Base-by-base conservation (phyloP, 2,888 invertebrate genomes). In the Ophonus ardosiacus region DNA sequence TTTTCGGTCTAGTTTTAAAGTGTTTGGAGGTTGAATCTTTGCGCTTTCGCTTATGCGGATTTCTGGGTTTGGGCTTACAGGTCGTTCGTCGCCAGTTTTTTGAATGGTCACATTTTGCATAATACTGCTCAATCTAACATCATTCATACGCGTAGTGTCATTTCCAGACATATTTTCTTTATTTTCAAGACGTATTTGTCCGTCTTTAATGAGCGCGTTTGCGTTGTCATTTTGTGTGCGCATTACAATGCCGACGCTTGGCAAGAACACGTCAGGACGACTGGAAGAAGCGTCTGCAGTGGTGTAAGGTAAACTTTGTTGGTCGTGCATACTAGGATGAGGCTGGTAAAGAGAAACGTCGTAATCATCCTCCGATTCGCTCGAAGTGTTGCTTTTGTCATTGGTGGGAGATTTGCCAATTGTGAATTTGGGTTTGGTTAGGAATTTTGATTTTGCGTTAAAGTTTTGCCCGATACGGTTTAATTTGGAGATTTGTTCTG, bases 401-500 rank as follows among this genome's bases (percentile, higher is more conserved):
- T 90, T 88, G 87, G 92, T 92, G 7, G 90, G 88, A 86, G 91
- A 91, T 88, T 91, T 91, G 21, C 93, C 92, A 40, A 93, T 91
- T 0, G 92, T 92, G 89, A 94, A 93, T 86, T 93, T 93, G 87
- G 90, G 88, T 86, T 88, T 86, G 31, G 86, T 87, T 31, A 87
- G 87, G 43, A 84, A 79, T 86, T 94, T 91, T 88, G 94, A 88
- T 91, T 94, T 90, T 0, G 93, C 92, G 88, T 94, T 94, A 68
- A 95, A 92, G 24, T 93, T 94, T 87, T 94, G 94, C 84, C 95
- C 93, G 56, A 96, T 92, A 88, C 95, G 95, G 90, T 96, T 96
- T 57, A 97, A 91, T 90, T 96, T 97, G 85, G 96, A 96, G 91
- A 98, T 96, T 89, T 97, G 97, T 87, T 97, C 97, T 0, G 96